Base-by-base conservation (phyloP, 2,113 vertebrate species). In the Camelus dromedarius region DNA sequence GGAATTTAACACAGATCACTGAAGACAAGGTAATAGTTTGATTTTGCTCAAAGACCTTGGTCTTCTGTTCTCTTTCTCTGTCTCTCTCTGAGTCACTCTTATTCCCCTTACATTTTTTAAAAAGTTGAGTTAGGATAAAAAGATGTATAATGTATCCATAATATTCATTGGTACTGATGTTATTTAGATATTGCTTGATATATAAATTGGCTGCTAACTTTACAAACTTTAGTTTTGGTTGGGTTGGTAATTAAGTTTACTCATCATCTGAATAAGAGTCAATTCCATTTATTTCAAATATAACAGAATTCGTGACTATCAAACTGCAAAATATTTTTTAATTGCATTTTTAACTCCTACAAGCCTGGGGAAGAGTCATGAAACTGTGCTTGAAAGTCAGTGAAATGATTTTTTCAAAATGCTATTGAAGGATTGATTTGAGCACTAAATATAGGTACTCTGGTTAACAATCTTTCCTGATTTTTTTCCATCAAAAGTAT, bases 31-130 rank as follows among this genome's bases (percentile, higher is more conserved):
- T 46, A 26, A 67, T 2, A 1, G 3, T 88, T 94, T 83, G 54
- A 19, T 84, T 86, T 84, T 88, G 26, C 89, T 90, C 16, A n/a
- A 81, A 42, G 19, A 93, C 15, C 30, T 77, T 75, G 62, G 18
- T 86, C 58, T 69, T 92, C 64, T 66, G 38, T 89, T 94, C 95
- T 93, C 50, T 94, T 76, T 96, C 92, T 95, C 60, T 70, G 26
- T 95, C 22, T 95, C 70, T 54, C n/a, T 95, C 38, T 88, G 54
- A 83, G 75, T 89, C 69, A 38, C 54, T 75, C 58, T 87, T 60
- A 76, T 52, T 26, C 14, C 32, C 12, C 42, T 83, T 89, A 72
- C 3, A 24, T 76, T 93, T 50, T 60, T 42, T 10, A 50, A 56
- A 62, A 76, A 48, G 11, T 64, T 94, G 60, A 66, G 24, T 62